These are phyloP conservation scores for Conops quadrifasciatus DNA, from an alignment of 2,888 invertebrate species.

Conservation along the genomic window DNA sequence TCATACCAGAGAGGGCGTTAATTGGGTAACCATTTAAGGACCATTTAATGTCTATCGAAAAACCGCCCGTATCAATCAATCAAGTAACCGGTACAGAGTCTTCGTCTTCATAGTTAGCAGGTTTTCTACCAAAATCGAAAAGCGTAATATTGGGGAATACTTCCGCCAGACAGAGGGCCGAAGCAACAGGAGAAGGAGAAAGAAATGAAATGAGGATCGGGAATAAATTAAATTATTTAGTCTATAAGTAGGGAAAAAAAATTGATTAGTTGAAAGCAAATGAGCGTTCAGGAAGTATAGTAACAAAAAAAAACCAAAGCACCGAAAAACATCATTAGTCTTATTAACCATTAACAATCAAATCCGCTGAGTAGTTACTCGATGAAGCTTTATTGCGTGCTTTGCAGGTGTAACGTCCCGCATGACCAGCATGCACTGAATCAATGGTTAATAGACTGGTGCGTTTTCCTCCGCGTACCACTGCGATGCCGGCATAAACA, in stretches of 20 bases:
- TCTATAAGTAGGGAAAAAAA: too few species aligned
- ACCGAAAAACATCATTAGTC: too few species aligned
- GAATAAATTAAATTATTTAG: too few species aligned
- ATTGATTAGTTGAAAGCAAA: too few species aligned
- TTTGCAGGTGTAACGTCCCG: conserved; percentile 79
- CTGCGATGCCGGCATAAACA: conserved; percentile 64
- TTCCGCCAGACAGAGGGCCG: too few species aligned
- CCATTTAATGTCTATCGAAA: conserved; percentile 76
- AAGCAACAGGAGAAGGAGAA: too few species aligned
- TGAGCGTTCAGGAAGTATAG: too few species aligned
- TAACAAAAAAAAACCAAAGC: too few species aligned
- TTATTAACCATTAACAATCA: conserved; percentile 75
- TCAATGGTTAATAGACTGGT: conserved; percentile 72
- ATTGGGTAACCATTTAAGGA: conserved; percentile 64
- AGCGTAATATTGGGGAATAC: conserved; percentile 81
- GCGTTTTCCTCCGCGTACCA: conserved; percentile 68
- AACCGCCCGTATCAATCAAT: conserved; percentile 75
- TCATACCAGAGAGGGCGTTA: conserved; percentile 59
- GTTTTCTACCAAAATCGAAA: conserved; percentile 79
- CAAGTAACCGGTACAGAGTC: conserved; percentile 77
- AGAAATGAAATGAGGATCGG: too few species aligned
- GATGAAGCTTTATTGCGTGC: conserved; percentile 77
- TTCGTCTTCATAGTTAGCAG: conserved; percentile 75
- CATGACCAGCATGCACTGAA: conserved; percentile 72
- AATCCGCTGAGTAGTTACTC: conserved; percentile 73